Base-by-base conservation (phyloP, 2,113 vertebrate species). In the Sturnus vulgaris region DNA sequence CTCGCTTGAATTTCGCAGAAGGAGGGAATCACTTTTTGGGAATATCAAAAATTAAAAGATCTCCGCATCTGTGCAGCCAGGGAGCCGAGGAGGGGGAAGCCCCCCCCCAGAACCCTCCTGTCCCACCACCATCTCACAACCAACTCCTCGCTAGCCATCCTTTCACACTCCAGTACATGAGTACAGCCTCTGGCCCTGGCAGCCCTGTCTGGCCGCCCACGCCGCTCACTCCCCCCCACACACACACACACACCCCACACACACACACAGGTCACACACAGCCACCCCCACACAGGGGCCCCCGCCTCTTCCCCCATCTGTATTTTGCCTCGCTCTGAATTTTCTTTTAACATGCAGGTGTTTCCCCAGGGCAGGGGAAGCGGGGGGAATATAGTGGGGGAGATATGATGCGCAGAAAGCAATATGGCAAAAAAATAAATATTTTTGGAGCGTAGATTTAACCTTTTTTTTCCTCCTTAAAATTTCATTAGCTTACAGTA, bases 401-500 rank as follows among this genome's bases (percentile, higher is more conserved):
- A 90, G 96, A 95, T 98, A 98, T 33, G 95, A 98, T 97, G 96
- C 91, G 93, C 93, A 85, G 97, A 97, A 97, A 98, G 98, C 98
- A 97, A 97, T 92, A 97, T 97, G 98, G 98, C 97, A 98, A 95
- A 96, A 96, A 96, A 96, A 93, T 99, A 99, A 99, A 99, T 99
- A 99, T 98, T 98, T 98, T 96, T 77, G 5, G 71, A 95, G 86
- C 97, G 98, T 98, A 98, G 98, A 99, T 98, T 97, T 98, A 98
- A 98, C 98, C 98, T 97, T 98, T 97, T 96, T 81, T 97, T 96
- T 98, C 95, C 68, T 95, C 93, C 90, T 92, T 93, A 98, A 96
- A 97, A 97, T 98, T 97, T 98, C 76, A 86, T 98, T 99, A 99
- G 98, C 98, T 99, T 99, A 99, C 98, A 98, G 97, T 97, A 98